Conservation (phyloP, 2,113 vertebrate species). For the Oreotrochilus melanogaster region DNA sequence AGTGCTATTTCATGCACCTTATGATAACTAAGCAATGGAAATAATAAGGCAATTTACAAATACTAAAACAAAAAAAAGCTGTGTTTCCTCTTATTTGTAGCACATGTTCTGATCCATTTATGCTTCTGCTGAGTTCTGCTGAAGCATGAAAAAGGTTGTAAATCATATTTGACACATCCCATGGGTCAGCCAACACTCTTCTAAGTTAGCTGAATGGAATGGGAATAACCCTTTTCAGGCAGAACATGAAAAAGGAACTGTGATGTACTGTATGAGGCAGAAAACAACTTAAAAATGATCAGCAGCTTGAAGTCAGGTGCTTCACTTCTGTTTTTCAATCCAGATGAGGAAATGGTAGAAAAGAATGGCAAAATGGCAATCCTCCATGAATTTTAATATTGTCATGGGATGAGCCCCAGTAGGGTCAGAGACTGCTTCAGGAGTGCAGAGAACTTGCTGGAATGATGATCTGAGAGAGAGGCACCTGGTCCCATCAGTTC, state of each 20-base stretch:
- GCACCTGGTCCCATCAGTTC: neutral
- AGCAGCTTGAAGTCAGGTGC: neutral
- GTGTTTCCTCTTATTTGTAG: neutral
- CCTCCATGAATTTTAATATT: neutral
- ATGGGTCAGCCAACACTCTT: conserved; percentile 50
- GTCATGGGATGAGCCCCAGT: neutral
- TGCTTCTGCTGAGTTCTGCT: conserved; percentile 54
- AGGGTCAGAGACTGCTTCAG: neutral
- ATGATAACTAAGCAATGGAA: neutral
- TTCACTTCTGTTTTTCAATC: neutral
- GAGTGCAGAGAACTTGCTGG: neutral
- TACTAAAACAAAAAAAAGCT: conserved; percentile 1
- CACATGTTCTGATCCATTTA: conserved; percentile 49
- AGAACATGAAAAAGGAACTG: conserved; percentile 38
- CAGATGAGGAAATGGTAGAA: neutral
- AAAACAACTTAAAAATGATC: conserved; percentile 27
- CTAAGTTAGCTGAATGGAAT: conserved; percentile 54
- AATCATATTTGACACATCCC: conserved; percentile 55
- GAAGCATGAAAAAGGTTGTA: conserved; percentile 61
- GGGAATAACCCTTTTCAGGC: conserved; percentile 8
- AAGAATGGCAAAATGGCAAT: neutral
- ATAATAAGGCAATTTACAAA: conserved; percentile 26
- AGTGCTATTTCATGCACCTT: neutral
- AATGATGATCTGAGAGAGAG: neutral
- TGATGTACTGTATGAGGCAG: conserved; percentile 15